These are phyloP conservation scores for Dromiciops gliroides DNA, from an alignment of 2,113 vertebrate genomes.

Conservation along the genomic window DNA sequence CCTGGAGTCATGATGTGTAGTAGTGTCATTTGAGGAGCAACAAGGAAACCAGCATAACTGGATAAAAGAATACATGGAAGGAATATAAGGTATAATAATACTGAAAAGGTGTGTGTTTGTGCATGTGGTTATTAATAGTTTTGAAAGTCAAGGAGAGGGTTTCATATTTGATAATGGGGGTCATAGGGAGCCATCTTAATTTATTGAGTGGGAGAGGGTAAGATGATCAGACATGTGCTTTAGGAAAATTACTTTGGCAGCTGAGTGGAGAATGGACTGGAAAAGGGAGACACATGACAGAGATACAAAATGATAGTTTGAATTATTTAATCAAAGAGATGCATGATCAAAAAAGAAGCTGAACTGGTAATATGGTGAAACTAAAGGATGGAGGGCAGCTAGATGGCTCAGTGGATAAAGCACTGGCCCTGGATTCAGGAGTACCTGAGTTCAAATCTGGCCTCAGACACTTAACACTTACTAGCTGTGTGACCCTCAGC, in stretches of 20 bases:
- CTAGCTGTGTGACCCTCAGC: too few relatives aligned
- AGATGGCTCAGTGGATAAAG: too few relatives aligned
- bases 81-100: background rate
- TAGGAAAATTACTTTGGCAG: background rate
- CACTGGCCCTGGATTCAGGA: too few relatives aligned
- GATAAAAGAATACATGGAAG: background rate
- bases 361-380: background rate
- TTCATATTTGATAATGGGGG: background rate
- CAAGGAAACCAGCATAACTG: background rate
- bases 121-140: background rate
- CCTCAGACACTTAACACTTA: too few relatives aligned
- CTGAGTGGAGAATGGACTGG: background rate
- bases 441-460: too few relatives aligned
- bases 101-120: background rate
- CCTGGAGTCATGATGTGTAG: background rate
- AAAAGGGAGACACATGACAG: background rate
- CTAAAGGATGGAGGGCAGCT: background rate
- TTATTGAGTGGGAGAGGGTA: background rate
- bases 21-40: background rate
- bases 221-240: background rate
- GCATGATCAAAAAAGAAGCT: background rate
- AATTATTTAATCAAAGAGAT: background rate
- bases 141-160: background rate
- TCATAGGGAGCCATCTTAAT: background rate
- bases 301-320: background rate